Evolutionary conservation across 1,140 invertebrate species (phyloP), one percentile per base, ranked within the genome.

Genomic region (Telenomus remus): DNA sequence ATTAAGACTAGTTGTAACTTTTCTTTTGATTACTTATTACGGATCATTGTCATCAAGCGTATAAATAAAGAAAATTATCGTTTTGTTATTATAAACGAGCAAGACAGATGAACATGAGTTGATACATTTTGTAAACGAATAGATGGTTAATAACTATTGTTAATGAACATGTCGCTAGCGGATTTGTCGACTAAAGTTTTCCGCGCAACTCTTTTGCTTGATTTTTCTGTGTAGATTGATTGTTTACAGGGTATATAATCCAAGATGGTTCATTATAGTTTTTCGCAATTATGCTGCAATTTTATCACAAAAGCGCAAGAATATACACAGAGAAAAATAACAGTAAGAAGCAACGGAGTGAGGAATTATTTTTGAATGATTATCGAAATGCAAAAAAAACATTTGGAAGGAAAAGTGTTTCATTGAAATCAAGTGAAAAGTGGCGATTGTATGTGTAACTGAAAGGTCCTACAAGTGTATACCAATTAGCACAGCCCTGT

Each of bases 121-220:
- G 7, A 80, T 60, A 7, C 11, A 44, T 81, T 78, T 74, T 81
- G 65, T 72, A 63, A 77, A 80, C 65, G 80, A 86, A 86, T 85
- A 84, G 79, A 77, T 80, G 84, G 78, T 86, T 85, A 84, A 85
- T 79, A 81, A 70, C 13, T 85, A 82, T 85, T 87, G 85, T 87
- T 87, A 85, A 86, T 85, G 81, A 27, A 85, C 82, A 85, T 82
- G 81, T 85, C 82, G 83, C 82, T 66, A 77, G 80, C 63, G 76
- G 75, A 80, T 79, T 76, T 16, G 43, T 81, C 50, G 84, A 51
- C 83, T 79, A 81, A 83, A 81, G 81, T 79, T 80, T 56, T 69
- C 59, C 50, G 37, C 50, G 16, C 63, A 12, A 33, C 13, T 49
- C 13, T 72, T 57, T 37, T 48, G 54, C 68, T 76, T 55, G 53